phyloP scores from a whole-genome alignment of 2,797 vertebrate genomes.

The Schizopygopsis malacanthus region DNA sequence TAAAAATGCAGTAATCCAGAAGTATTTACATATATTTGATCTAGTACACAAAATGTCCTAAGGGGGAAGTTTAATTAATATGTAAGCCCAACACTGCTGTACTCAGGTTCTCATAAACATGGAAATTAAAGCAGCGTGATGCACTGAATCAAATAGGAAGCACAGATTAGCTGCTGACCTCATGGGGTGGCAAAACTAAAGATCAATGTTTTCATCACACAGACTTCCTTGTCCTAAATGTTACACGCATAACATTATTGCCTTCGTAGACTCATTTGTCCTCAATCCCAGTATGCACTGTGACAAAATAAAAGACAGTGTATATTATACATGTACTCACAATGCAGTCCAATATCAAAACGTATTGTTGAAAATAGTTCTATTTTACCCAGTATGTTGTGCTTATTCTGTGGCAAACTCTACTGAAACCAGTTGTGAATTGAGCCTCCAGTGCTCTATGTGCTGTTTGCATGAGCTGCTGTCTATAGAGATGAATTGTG shows the following conservation, averaged over 20 bases:
- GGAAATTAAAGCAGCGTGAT: constrained; percentile 7
- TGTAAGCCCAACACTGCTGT: neutral
- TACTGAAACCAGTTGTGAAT: neutral
- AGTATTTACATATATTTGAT: constrained; percentile 62
- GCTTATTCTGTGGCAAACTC: neutral
- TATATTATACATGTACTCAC: neutral
- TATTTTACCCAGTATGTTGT: neutral
- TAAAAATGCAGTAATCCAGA: constrained; percentile 53
- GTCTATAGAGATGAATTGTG: neutral
- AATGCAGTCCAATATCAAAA: neutral
- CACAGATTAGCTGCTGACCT: constrained; percentile 11
- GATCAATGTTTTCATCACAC: constrained; percentile 38
- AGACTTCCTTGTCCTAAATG: constrained; percentile 20
- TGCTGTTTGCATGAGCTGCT: neutral
- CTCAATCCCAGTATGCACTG: neutral
- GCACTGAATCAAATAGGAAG: neutral
- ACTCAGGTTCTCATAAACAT: constrained; percentile 14
- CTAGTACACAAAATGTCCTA: constrained; percentile 56
- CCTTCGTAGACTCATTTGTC: neutral
- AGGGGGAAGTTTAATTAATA: constrained; percentile 23
- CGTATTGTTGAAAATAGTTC: neutral
- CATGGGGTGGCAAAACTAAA: constrained; percentile 6
- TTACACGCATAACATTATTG: neutral
- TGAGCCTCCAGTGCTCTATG: neutral
- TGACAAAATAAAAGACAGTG: neutral